Conservation (phyloP, 2,888 invertebrate genomes). For the Plebejus argus region DNA sequence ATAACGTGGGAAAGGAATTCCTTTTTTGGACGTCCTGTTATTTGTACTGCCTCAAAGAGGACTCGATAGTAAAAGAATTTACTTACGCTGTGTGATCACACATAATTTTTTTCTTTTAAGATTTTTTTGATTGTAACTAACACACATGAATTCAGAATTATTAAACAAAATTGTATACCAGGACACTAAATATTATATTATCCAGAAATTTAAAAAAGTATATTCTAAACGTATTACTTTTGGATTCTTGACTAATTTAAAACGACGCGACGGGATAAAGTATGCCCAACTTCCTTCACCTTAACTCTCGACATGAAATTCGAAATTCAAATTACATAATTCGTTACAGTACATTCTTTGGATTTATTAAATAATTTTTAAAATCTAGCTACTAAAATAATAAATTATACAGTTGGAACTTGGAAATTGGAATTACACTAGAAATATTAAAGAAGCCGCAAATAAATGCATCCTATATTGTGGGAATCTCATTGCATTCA, state of each 20-base stretch:
- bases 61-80: neutral
- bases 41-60: conserved; percentile 44
- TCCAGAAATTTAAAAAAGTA: neutral
- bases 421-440: neutral
- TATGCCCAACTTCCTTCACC: too few relatives aligned
- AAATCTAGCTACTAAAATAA: neutral
- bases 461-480: neutral
- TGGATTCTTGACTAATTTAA: neutral
- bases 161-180: neutral
- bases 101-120: neutral
- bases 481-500: neutral
- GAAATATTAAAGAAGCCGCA: neutral
- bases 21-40: conserved; percentile 53
- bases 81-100: neutral
- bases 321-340: neutral
- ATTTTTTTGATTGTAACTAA: neutral
- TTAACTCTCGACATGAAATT: too few relatives aligned
- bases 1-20: conserved; percentile 64
- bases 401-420: too few relatives aligned
- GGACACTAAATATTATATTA: neutral
- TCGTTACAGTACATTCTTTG: neutral
- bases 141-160: neutral
- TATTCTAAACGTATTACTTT: neutral
- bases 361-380: neutral
- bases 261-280: neutral